Percentiles rank a stretch among this genome's conserved stretches.
phyloP scores from a whole-genome alignment of 2,797 vertebrate species.

The Todus mexicanus region DNA sequence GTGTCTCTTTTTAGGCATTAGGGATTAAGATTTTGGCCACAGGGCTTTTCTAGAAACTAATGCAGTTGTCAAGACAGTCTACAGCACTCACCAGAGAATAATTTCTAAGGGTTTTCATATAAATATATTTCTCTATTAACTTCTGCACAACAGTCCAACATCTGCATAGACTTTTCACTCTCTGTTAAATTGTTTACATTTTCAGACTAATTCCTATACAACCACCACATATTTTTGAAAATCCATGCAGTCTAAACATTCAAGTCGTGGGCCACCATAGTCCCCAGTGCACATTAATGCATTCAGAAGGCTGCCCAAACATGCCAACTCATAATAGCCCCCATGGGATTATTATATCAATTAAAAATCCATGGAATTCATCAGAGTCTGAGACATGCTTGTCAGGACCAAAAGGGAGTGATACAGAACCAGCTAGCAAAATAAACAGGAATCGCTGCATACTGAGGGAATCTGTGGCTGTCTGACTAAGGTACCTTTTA shows the following conservation, averaged over 20 bases:
- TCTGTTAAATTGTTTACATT: not conserved
- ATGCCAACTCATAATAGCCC: not conserved
- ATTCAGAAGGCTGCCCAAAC: not conserved
- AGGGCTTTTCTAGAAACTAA: not conserved
- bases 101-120: not conserved
- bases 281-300: not conserved
- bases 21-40: not conserved
- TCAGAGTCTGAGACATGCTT: not conserved
- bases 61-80: not conserved
- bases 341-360: not conserved
- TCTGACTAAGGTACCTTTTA: slow-evolving; percentile 52
- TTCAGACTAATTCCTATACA: not conserved
- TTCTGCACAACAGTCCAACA: not conserved
- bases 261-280: not conserved
- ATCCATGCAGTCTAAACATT: not conserved
- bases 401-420: slow-evolving; percentile 38
- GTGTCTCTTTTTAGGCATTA: not conserved
- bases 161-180: not conserved
- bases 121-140: not conserved
- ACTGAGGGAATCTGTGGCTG: slow-evolving; percentile 57
- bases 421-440: slow-evolving; percentile 40
- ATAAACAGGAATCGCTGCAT: slow-evolving; percentile 39
- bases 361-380: slow-evolving; percentile 52
- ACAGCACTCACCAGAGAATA: not conserved
- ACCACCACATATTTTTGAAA: not conserved